Conservation (phyloP, 2,113 vertebrate genomes). For the Reinhardtius hippoglossoides region DNA sequence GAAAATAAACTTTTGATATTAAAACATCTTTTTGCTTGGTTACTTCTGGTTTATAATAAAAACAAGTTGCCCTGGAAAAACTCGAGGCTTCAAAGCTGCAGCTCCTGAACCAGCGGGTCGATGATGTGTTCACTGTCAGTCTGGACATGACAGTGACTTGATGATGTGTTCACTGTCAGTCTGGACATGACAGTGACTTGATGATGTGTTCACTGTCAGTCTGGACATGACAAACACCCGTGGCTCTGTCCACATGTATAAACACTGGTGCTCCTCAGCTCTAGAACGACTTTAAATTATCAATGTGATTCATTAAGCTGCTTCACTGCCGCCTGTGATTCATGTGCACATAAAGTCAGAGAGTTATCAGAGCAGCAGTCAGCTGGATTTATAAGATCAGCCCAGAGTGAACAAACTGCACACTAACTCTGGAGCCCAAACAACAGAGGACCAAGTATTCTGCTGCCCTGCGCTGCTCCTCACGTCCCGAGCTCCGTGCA, state of each 20-base stretch:
- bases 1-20: no score
- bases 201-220: no score
- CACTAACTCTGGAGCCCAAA: conserved; percentile 10
- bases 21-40: no score
- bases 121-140: no score
- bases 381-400: conserved; percentile 4
- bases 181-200: no score
- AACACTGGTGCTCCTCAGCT: background rate
- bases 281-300: background rate
- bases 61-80: no score
- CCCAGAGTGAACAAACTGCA: conserved; percentile 9
- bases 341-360: conserved; percentile 15
- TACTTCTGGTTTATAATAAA: no score
- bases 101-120: no score
- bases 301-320: conserved; percentile 2
- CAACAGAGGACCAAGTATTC: conserved; percentile 38
- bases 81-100: no score
- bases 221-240: no score
- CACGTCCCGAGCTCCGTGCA: conserved; percentile 43
- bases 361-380: conserved; percentile 14
- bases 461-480: conserved; percentile 42
- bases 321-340: conserved; percentile 21
- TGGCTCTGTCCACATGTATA: background rate
- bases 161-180: no score
- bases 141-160: no score